These are phyloP conservation scores for Heloderma charlesbogerti DNA, from an alignment of 2,113 vertebrate genomes.

Conservation along the genomic window DNA sequence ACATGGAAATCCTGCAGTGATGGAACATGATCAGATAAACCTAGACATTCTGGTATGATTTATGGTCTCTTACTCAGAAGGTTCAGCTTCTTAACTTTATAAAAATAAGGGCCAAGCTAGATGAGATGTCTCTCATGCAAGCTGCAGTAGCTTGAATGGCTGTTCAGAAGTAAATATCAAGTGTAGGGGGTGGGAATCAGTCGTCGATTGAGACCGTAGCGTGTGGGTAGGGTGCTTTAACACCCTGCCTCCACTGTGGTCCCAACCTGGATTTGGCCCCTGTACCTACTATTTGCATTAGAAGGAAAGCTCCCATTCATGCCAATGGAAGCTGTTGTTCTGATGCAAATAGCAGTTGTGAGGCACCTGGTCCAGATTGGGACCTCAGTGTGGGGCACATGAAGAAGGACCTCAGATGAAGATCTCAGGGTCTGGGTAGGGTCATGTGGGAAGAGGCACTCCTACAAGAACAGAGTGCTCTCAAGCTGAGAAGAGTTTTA, in stretches of 20 bases:
- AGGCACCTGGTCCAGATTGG: neutral
- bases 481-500: neutral
- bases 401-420: neutral
- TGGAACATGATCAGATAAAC: neutral
- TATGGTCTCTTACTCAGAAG: neutral
- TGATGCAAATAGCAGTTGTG: neutral
- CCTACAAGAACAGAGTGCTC: neutral
- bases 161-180: neutral
- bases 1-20: neutral
- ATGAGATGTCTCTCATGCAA: neutral
- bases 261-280: neutral
- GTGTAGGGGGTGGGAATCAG: neutral
- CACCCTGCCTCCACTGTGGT: neutral
- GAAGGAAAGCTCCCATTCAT: neutral
- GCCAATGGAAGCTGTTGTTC: neutral
- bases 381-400: no score
- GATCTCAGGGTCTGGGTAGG: neutral
- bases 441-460: neutral
- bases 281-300: neutral
- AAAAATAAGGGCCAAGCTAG: neutral
- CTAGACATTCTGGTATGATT: neutral
- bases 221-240: neutral
- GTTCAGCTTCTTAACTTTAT: neutral
- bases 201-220: neutral
- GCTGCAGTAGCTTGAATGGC: neutral